A percentile compares a stretch with the other conserved stretches of the same genome.
Evolutionary conservation across 2,113 vertebrate genomes (phyloP).

Genomic region (Carettochelys insculpta): DNA sequence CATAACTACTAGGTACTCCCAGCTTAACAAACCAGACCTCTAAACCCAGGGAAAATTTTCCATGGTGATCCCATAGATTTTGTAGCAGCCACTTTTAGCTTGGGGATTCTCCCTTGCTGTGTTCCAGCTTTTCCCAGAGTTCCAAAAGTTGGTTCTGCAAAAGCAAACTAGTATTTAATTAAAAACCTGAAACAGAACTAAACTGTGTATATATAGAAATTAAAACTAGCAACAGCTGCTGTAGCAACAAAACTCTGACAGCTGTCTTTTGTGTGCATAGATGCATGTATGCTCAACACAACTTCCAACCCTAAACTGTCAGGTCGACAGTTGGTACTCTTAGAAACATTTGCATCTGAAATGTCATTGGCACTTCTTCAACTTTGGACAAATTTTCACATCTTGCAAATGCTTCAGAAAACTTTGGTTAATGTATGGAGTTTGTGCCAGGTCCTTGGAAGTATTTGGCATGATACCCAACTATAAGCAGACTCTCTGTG

Average conservation of each 20-base stretch:
- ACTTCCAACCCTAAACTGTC: slow-evolving; percentile 27
- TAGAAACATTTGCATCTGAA: slow-evolving; percentile 52
- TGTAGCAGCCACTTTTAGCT: not conserved
- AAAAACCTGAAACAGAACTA: slow-evolving; percentile 40
- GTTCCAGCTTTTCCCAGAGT: not conserved
- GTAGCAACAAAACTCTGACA: slow-evolving; percentile 46
- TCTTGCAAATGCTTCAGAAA: not conserved
- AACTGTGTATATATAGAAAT: slow-evolving; percentile 54
- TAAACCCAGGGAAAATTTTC: not conserved
- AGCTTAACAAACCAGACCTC: not conserved
- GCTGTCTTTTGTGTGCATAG: not conserved
- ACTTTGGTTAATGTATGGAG: not conserved
- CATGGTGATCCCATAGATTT: not conserved
- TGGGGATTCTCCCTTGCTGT: accelerated
- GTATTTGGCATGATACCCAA: not conserved
- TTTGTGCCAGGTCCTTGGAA: slow-evolving; percentile 29
- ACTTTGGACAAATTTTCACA: not conserved
- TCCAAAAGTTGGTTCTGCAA: not conserved
- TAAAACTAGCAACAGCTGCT: slow-evolving; percentile 55
- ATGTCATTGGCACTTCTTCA: slow-evolving; percentile 46
- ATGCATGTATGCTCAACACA: too few species aligned
- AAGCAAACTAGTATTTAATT: slow-evolving; percentile 4
- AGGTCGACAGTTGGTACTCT: slow-evolving; percentile 44
- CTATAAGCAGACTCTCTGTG: not conserved
- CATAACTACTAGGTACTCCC: not conserved